Evolutionary conservation across 1,140 invertebrate genomes (phyloP).

Genomic region (Philotrypesis tridentata): DNA sequence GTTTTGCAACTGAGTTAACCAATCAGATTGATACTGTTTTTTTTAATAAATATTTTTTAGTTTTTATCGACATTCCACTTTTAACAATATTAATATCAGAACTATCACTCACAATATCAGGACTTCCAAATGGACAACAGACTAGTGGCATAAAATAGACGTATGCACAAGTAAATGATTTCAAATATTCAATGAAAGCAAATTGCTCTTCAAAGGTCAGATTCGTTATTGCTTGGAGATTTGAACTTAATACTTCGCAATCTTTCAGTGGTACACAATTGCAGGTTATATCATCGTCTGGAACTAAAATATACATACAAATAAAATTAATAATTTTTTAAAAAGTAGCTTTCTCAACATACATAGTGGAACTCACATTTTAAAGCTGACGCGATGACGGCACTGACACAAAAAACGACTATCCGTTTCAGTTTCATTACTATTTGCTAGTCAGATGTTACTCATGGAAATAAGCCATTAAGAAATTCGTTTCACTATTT

Average conservation of each 20-base stretch:
- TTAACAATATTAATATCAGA: background rate
- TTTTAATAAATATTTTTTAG: background rate
- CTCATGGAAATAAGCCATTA: background rate
- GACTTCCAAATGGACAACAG: background rate
- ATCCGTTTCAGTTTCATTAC: background rate
- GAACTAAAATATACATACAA: background rate
- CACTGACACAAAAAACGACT: background rate
- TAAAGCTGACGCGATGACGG: background rate
- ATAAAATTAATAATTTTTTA: background rate
- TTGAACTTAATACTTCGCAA: background rate
- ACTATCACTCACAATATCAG: background rate
- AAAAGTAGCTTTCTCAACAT: background rate
- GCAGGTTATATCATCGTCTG: background rate
- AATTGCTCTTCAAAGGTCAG: background rate
- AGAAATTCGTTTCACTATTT: slow-evolving; percentile 18
- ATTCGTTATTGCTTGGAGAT: background rate
- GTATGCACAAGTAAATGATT: background rate
- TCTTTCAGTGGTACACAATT: background rate
- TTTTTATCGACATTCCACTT: too few species aligned
- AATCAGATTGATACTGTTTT: background rate
- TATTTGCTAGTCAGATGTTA: background rate
- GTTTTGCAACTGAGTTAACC: too few species aligned
- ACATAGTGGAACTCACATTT: background rate
- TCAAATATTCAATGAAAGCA: background rate
- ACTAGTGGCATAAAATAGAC: background rate